Conservation (phyloP, 2,888 invertebrate genomes). For the Alsophila aescularia region DNA sequence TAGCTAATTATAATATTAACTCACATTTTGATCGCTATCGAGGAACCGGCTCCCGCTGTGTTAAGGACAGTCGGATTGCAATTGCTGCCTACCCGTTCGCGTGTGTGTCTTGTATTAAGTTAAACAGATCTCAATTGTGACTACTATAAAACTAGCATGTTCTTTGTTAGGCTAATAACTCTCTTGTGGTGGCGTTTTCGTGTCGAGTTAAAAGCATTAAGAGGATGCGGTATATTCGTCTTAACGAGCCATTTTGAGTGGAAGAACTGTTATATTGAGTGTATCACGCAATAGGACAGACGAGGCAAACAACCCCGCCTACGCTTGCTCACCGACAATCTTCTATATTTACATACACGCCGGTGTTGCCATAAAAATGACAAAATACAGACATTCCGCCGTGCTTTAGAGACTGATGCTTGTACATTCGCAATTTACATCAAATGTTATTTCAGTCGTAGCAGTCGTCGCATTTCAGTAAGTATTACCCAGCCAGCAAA, state of each 20-base stretch:
- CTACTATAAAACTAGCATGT: slow-evolving; percentile 1
- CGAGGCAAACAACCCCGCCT: slow-evolving; percentile 80
- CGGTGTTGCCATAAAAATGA: slow-evolving; percentile 33
- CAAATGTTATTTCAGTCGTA: background rate
- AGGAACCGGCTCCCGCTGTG: slow-evolving; percentile 47
- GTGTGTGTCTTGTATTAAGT: slow-evolving; percentile 1
- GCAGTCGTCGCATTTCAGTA: no score
- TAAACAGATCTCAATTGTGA: background rate
- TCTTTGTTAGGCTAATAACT: slow-evolving; percentile 2
- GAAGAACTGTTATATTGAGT: slow-evolving; percentile 74
- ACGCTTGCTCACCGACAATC: slow-evolving; percentile 57
- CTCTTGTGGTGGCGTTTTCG: slow-evolving; percentile 18
- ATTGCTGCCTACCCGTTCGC: slow-evolving; percentile 15
- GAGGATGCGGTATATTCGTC: slow-evolving; percentile 51
- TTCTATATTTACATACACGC: slow-evolving; percentile 57
- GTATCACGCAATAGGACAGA: slow-evolving; percentile 73
- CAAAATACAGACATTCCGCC: slow-evolving; percentile 30
- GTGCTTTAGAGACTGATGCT: slow-evolving; percentile 18
- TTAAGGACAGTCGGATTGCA: slow-evolving; percentile 50
- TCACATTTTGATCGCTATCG: slow-evolving; percentile 60
- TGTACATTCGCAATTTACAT: slow-evolving; percentile 8
- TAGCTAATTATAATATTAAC: slow-evolving; percentile 65
- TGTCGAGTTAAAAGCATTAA: slow-evolving; percentile 32
- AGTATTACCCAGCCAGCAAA: no score
- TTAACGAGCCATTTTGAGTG: slow-evolving; percentile 65